These are phyloP conservation scores for Cephalophus harveyi DNA, from an alignment of 2,113 vertebrate genomes.

Conservation along the genomic window DNA sequence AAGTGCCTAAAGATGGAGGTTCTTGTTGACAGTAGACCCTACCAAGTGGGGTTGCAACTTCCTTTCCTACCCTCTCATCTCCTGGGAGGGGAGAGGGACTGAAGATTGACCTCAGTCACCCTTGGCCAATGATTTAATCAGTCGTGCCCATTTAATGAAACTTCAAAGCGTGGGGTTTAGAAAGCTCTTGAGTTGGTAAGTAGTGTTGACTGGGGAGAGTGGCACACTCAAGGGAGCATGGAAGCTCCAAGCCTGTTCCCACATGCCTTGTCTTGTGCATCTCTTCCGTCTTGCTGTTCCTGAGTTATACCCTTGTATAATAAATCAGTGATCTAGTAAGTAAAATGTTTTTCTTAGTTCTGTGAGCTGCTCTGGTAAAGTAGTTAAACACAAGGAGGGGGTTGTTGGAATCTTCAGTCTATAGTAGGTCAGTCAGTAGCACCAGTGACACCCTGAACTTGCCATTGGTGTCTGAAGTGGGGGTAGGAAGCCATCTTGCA, in stretches of 20 bases:
- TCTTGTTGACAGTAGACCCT: background rate
- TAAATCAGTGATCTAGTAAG: background rate
- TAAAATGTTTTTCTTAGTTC: background rate
- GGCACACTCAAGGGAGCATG: background rate
- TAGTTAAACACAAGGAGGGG: no score
- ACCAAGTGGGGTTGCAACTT: background rate
- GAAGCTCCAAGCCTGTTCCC: background rate
- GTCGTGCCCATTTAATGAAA: background rate
- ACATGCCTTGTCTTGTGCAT: background rate
- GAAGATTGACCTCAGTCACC: background rate
- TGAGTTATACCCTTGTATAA: background rate
- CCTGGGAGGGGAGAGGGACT: background rate
- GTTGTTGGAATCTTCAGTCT: background rate
- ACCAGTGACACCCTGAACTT: background rate
- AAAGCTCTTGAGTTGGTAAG: background rate
- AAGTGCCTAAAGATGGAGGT: background rate
- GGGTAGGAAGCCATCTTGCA: background rate
- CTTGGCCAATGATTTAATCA: background rate
- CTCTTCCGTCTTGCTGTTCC: background rate
- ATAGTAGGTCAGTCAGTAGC: background rate
- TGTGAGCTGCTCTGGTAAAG: background rate
- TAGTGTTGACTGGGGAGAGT: background rate
- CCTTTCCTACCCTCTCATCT: background rate
- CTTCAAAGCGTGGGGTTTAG: background rate
- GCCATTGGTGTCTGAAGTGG: background rate